Conservation (phyloP, 2,113 vertebrate genomes). For the Euleptes europaea region DNA sequence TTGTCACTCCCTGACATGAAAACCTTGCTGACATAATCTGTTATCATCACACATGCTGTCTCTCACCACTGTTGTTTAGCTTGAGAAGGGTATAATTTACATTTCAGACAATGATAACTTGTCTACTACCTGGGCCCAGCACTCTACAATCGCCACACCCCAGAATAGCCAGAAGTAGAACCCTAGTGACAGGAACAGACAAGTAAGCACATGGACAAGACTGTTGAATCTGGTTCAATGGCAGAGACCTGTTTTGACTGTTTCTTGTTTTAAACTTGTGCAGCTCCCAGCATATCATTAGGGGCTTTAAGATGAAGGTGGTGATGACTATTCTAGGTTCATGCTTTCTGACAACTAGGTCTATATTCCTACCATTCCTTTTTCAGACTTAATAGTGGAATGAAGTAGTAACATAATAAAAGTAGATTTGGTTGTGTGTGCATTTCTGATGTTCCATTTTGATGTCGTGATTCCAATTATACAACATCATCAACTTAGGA, state of each 20-base stretch:
- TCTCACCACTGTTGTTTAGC: not conserved
- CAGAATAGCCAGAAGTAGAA: not conserved
- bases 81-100: constrained; percentile 14
- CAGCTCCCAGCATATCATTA: not conserved
- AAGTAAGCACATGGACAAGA: not conserved
- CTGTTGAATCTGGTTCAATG: not conserved
- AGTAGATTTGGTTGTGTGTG: not conserved
- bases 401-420: not conserved
- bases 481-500: not conserved
- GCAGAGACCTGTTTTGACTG: not conserved
- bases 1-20: constrained; percentile 6
- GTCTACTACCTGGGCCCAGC: not conserved
- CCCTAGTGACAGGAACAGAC: not conserved
- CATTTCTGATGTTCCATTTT: not conserved
- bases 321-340: not conserved
- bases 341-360: not conserved
- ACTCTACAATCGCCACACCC: not conserved
- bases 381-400: not conserved
- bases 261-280: not conserved
- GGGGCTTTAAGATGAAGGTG: not conserved
- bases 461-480: not conserved
- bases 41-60: not conserved
- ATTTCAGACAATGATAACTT: not conserved
- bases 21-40: constrained; percentile 8
- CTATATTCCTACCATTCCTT: not conserved